Percentiles rank a stretch among this genome's conserved stretches.
These are phyloP conservation scores for Buceros bicornis DNA, from an alignment of 2,797 vertebrate genomes.

Conservation along the genomic window DNA sequence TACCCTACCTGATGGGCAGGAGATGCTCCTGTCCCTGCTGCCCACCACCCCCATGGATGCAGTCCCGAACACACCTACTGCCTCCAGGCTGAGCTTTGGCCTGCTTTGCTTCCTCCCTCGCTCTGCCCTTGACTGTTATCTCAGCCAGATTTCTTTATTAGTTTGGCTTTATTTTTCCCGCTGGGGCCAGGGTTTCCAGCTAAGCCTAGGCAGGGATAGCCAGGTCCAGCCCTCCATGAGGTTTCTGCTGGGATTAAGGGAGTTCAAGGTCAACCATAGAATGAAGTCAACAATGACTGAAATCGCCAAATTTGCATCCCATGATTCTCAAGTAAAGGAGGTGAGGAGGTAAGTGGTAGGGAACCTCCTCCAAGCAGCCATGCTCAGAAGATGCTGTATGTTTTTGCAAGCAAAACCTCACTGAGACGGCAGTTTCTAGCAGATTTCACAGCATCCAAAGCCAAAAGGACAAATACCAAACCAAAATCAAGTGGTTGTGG, in stretches of 20 bases:
- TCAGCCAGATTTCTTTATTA: slow-evolving; percentile 2
- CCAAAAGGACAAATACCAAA: neutral
- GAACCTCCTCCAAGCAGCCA: neutral
- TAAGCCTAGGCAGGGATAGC: neutral
- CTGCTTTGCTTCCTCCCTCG: accelerated
- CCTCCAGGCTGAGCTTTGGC: neutral
- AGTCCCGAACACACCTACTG: neutral
- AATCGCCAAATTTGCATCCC: neutral
- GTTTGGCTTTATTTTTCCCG: neutral
- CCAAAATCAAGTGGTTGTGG: neutral
- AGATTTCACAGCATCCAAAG: neutral
- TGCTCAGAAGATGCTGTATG: neutral
- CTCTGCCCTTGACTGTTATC: neutral
- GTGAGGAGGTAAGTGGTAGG: neutral
- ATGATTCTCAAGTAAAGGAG: neutral
- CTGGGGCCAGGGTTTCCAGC: neutral
- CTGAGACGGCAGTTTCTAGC: neutral
- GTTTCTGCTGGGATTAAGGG: neutral
- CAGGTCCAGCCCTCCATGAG: neutral
- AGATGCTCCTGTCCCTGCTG: neutral
- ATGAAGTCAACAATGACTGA: neutral
- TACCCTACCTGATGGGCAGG: neutral
- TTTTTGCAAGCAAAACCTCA: neutral
- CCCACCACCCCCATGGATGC: accelerated
- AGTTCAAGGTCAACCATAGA: neutral